Evolutionary conservation across 1,140 invertebrate species (phyloP).

Genomic region (Chrysopa pallens): DNA sequence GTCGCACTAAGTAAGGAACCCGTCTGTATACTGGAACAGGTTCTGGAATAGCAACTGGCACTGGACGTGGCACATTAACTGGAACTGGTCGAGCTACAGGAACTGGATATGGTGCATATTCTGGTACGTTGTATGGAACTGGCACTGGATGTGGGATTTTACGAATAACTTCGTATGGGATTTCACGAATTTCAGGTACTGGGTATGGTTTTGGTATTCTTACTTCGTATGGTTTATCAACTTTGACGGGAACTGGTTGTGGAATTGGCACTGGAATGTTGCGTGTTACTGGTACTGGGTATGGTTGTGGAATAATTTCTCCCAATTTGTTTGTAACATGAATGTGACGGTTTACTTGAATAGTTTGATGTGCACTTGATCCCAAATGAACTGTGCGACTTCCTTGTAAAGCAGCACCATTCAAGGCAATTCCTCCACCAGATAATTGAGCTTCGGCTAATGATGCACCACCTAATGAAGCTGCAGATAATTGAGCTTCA

Average conservation of each 20-base stretch:
- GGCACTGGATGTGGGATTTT: constrained; percentile 19
- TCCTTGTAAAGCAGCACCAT: too few species aligned
- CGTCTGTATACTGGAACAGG: constrained; percentile 16
- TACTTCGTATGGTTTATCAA: constrained; percentile 8
- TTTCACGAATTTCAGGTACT: constrained; percentile 7
- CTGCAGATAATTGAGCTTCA: too few species aligned
- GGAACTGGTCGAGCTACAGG: constrained; percentile 12
- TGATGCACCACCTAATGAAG: too few species aligned
- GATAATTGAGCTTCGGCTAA: too few species aligned
- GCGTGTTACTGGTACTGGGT: constrained; percentile 13
- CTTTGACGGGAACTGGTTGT: constrained; percentile 11
- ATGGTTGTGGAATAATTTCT: constrained; percentile 11
- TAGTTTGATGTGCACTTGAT: too few species aligned
- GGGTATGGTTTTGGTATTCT: constrained; percentile 9
- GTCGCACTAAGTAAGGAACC: constrained; percentile 10
- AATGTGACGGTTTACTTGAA: constrained; percentile 9
- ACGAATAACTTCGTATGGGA: constrained; percentile 5
- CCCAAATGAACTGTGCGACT: too few species aligned
- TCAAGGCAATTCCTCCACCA: too few species aligned
- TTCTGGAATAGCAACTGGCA: constrained; percentile 22
- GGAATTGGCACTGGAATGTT: constrained; percentile 12
- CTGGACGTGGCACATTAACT: constrained; percentile 13
- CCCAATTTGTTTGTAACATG: constrained; percentile 14
- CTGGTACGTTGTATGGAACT: constrained; percentile 25
- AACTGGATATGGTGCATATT: constrained; percentile 21